Evolutionary conservation across 2,797 vertebrate genomes (phyloP).

Genomic region (Champsocephalus esox): DNA sequence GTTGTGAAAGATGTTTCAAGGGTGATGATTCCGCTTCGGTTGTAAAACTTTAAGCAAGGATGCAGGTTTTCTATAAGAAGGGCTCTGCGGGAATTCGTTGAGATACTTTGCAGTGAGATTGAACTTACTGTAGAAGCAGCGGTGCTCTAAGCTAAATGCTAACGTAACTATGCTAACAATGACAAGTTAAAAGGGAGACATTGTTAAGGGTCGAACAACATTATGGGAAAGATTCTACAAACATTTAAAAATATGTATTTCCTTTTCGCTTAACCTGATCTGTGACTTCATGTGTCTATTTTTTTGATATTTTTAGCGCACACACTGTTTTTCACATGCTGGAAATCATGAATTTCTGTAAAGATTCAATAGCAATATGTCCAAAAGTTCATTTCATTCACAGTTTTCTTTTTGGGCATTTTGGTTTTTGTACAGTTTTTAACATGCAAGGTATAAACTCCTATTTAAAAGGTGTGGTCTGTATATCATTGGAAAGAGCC

Average conservation of each 20-base stretch:
- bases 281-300: no score
- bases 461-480: background rate
- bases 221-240: no score
- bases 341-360: background rate
- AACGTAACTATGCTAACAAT: background rate
- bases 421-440: background rate
- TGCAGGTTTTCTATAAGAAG: slow-evolving; percentile 24
- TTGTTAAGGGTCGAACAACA: no score
- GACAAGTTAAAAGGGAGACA: background rate
- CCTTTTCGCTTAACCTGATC: no score
- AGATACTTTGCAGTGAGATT: background rate
- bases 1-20: slow-evolving; percentile 68
- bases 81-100: background rate
- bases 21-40: slow-evolving; percentile 54
- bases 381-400: no score
- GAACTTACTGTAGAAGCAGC: background rate
- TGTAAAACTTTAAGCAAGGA: slow-evolving; percentile 46
- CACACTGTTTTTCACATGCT: background rate
- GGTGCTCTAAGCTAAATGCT: background rate
- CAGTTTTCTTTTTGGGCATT: background rate
- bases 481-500: background rate
- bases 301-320: background rate
- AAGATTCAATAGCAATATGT: no score
- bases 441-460: background rate
- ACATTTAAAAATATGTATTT: no score